Evolutionary conservation across 1,140 invertebrate genomes (phyloP).

Genomic region (Penaeus japonicus): DNA sequence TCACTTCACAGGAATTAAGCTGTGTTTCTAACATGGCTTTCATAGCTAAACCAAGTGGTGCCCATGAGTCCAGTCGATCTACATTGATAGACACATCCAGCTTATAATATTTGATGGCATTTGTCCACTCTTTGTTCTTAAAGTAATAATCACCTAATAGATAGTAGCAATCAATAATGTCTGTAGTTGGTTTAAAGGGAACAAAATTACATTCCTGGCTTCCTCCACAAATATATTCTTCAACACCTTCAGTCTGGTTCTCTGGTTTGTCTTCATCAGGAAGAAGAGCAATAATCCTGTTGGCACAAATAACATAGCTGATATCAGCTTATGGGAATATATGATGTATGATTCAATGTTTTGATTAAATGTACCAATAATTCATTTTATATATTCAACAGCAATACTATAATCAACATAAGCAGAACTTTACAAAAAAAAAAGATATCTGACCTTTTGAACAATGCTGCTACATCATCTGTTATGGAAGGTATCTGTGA

Average conservation of each 20-base stretch:
- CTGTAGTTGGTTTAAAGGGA: neutral
- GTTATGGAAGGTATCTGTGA: constrained; percentile 76
- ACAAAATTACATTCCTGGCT: constrained; percentile 32
- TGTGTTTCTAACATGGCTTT: constrained; percentile 81
- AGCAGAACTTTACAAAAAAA: neutral
- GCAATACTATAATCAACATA: no score
- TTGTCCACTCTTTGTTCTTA: constrained; percentile 80
- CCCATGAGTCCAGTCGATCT: constrained; percentile 88
- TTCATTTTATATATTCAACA: no score
- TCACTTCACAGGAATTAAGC: constrained; percentile 75
- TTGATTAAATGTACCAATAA: no score
- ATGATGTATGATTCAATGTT: neutral
- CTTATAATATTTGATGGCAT: constrained; percentile 81
- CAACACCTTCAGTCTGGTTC: constrained; percentile 58
- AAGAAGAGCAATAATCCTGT: constrained; percentile 51
- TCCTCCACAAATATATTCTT: constrained; percentile 62
- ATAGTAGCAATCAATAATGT: constrained; percentile 78
- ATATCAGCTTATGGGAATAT: neutral
- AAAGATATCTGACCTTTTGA: constrained; percentile 63
- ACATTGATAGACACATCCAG: constrained; percentile 83
- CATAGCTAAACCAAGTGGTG: constrained; percentile 83
- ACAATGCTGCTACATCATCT: constrained; percentile 78
- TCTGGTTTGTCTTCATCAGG: constrained; percentile 59
- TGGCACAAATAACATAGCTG: neutral
- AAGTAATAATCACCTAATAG: constrained; percentile 91